Evolutionary conservation across 2,113 vertebrate species (phyloP).

Genomic region (zebrafish (Danio rerio)): GRCz12tu NC_133195.1:54189001-54189500

Average conservation of each 20-base stretch:
- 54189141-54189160: background rate
- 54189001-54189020: background rate
- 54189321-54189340: no score
- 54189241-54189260: background rate
- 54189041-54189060: slow-evolving; percentile 98
- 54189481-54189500: no score
- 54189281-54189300: no score
- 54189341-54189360: no score
- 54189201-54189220: background rate
- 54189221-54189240: background rate
- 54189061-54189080: slow-evolving; percentile 99
- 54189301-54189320: no score
- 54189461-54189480: no score
- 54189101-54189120: slow-evolving; percentile 92
- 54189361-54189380: no score
- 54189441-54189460: no score
- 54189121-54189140: background rate
- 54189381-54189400: no score
- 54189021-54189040: slow-evolving; percentile 48
- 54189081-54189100: slow-evolving; percentile 99
- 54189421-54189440: no score
- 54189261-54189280: no score
- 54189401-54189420: no score
- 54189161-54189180: background rate
- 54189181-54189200: background rate